Conservation (phyloP, 2,797 vertebrate genomes). For the Acropternis orthonyx region DNA sequence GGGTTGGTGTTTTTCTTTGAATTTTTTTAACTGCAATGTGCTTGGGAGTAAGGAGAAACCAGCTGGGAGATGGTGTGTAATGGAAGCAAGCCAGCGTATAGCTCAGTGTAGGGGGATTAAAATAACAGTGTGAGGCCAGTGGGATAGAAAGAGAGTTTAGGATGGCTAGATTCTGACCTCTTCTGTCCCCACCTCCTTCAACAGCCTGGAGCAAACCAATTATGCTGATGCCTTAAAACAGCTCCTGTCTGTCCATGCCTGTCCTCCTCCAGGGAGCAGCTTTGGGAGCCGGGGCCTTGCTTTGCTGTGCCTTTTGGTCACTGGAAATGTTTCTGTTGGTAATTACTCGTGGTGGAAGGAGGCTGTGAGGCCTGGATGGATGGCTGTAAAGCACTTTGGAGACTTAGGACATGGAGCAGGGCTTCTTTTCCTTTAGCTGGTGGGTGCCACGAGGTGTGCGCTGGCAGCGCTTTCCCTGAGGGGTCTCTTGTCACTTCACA, state of each 20-base stretch:
- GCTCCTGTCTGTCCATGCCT: background rate
- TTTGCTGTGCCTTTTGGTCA: background rate
- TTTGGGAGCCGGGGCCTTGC: background rate
- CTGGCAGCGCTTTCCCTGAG: background rate
- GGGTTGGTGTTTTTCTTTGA: background rate
- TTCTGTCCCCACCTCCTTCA: background rate
- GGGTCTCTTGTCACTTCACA: background rate
- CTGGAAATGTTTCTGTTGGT: background rate
- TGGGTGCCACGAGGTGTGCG: background rate
- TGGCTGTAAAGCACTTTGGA: background rate
- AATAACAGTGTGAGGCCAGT: background rate
- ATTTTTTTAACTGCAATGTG: background rate
- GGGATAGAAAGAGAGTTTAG: background rate
- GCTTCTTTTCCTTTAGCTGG: background rate
- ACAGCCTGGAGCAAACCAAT: background rate
- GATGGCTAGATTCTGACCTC: background rate
- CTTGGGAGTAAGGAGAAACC: background rate
- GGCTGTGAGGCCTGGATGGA: background rate
- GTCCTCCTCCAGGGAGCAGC: background rate
- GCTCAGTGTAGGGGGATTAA: background rate
- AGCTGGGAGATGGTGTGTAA: background rate
- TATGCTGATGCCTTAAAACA: background rate
- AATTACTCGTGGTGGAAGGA: background rate
- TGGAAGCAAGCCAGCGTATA: background rate
- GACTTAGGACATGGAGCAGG: rapidly evolving